A percentile compares a stretch with the other conserved stretches of the same genome.
Evolutionary conservation across 2,113 vertebrate genomes (phyloP).

Genomic region (Poicephalus meyeri): DNA sequence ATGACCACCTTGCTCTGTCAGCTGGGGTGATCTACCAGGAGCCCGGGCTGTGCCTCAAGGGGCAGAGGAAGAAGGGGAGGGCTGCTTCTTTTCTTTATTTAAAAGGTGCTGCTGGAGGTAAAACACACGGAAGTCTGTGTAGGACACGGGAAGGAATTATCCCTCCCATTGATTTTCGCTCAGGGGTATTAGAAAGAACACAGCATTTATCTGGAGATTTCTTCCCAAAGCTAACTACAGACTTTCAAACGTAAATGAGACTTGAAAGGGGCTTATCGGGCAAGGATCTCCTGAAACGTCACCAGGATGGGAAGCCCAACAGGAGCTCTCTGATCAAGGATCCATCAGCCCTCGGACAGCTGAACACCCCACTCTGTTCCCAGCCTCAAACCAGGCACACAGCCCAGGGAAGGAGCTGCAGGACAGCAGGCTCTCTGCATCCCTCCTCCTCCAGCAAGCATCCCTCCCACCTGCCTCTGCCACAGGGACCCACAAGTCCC

Average conservation of each 20-base stretch:
- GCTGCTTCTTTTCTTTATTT: slow-evolving; percentile 22
- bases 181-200: slow-evolving; percentile 95
- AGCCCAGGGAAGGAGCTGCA: neutral
- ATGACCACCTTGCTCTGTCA: neutral
- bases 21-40: neutral
- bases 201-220: slow-evolving; percentile 91
- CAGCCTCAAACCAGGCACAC: neutral
- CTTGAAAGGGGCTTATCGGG: slow-evolving; percentile 81
- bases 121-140: slow-evolving; percentile 66
- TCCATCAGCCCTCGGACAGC: neutral
- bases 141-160: slow-evolving; percentile 90
- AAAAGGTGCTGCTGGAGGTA: slow-evolving; percentile 55
- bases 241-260: slow-evolving; percentile 93
- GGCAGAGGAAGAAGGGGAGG: neutral
- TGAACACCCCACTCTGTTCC: neutral
- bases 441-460: neutral
- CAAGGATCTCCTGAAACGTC: slow-evolving; percentile 55
- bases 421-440: neutral
- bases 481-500: neutral
- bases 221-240: slow-evolving; percentile 84
- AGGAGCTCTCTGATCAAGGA: neutral
- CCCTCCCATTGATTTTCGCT: slow-evolving; percentile 96
- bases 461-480: neutral
- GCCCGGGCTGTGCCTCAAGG: neutral
- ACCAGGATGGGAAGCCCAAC: neutral